These are phyloP conservation scores for Myotis lucifugus DNA, from an alignment of 2,113 vertebrate genomes.

Conservation along the genomic window DNA sequence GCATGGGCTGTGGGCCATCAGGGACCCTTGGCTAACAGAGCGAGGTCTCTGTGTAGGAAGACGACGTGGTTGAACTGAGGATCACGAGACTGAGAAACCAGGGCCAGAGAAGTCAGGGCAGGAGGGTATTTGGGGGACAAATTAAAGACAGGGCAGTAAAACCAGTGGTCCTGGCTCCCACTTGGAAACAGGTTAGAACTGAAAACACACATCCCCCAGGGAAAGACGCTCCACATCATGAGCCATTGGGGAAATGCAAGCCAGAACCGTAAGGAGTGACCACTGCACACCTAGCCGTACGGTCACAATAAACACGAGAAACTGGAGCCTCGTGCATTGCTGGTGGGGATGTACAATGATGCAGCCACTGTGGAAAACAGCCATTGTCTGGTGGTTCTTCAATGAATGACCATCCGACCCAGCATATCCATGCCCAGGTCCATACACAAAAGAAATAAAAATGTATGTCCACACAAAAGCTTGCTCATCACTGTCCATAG, in stretches of 20 bases:
- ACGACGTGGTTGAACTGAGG: no score
- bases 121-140: no score
- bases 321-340: background rate
- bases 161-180: background rate
- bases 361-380: background rate
- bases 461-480: background rate
- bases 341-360: no score
- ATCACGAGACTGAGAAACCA: no score
- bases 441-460: background rate
- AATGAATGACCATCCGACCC: accelerated
- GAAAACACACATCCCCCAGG: background rate
- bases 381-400: background rate
- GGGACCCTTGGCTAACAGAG: no score
- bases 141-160: no score
- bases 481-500: accelerated
- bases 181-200: background rate
- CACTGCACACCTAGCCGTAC: background rate
- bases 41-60: no score
- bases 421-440: background rate
- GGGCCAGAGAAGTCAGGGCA: no score
- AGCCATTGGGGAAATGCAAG: background rate
- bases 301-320: background rate
- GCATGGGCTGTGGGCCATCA: no score
- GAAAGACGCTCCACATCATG: background rate
- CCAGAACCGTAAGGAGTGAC: background rate